Conservation (phyloP, 2,113 vertebrate species). For the Callopanchax toddi region DNA sequence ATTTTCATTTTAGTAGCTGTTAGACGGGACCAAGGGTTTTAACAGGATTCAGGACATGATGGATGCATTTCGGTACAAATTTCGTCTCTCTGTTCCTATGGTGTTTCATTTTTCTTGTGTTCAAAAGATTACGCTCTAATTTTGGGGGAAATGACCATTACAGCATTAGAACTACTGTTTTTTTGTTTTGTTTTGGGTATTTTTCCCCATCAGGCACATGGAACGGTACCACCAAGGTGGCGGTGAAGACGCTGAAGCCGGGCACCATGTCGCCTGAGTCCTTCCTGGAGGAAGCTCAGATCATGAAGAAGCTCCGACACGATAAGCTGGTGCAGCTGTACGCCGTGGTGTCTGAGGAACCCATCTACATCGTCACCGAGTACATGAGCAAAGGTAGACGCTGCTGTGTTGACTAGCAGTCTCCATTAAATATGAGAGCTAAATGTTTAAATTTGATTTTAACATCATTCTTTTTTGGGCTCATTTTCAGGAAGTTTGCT, state of each 20-base stretch:
- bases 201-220: slow-evolving; percentile 95
- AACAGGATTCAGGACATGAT: too few relatives aligned
- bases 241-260: slow-evolving; percentile 98
- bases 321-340: slow-evolving; percentile 98
- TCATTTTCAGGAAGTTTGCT: slow-evolving; percentile 91
- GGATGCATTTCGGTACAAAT: too few relatives aligned
- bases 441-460: too few relatives aligned
- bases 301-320: slow-evolving; percentile 98
- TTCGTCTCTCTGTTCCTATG: too few relatives aligned
- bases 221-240: slow-evolving; percentile 99
- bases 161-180: not conserved
- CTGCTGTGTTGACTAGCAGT: not conserved
- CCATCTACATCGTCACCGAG: slow-evolving; percentile 98
- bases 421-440: too few relatives aligned
- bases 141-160: too few relatives aligned
- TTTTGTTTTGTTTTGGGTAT: not conserved
- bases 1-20: not conserved
- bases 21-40: too few relatives aligned
- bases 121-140: too few relatives aligned
- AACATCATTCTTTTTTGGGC: not conserved
- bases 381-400: slow-evolving; percentile 96
- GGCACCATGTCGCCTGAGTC: slow-evolving; percentile 99
- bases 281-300: slow-evolving; percentile 98
- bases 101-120: too few relatives aligned
- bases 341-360: slow-evolving; percentile 97